Evolutionary conservation across 2,888 invertebrate species (phyloP).

Genomic region (Agrotis puta): DNA sequence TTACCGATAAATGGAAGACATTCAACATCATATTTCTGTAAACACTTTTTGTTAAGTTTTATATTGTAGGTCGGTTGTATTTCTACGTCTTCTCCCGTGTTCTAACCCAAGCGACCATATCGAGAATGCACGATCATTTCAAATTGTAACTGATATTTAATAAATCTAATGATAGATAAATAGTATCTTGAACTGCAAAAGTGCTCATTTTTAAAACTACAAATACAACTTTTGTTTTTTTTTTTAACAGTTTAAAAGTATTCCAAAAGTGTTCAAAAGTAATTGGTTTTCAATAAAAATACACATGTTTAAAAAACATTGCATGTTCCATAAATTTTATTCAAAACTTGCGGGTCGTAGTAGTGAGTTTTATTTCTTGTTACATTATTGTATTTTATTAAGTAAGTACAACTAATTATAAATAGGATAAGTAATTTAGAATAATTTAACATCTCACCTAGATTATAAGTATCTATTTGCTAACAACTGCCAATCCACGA

Average conservation of each 20-base stretch:
- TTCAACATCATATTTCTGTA: slow-evolving; percentile 18
- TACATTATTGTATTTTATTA: background rate
- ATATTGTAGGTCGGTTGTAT: background rate
- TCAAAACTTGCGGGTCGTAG: background rate
- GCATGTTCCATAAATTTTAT: background rate
- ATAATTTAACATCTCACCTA: slow-evolving; percentile 7
- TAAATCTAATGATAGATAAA: background rate
- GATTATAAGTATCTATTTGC: background rate
- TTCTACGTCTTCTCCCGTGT: background rate
- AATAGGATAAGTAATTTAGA: slow-evolving; percentile 22
- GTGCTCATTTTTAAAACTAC: background rate
- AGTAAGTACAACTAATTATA: slow-evolving; percentile 1
- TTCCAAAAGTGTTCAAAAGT: background rate
- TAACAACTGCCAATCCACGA: slow-evolving; percentile 5
- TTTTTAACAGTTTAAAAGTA: background rate
- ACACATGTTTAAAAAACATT: background rate
- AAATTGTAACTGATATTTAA: background rate
- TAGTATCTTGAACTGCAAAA: slow-evolving; percentile 7
- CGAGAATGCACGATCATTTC: too few relatives aligned
- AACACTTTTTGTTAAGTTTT: background rate
- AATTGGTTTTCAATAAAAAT: background rate
- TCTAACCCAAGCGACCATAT: background rate
- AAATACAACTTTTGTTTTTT: background rate
- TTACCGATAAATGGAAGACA: slow-evolving; percentile 60
- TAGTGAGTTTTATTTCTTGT: background rate